These are phyloP conservation scores for Polypedilum pembai DNA, from an alignment of 1,140 invertebrate genomes.

Conservation along the genomic window DNA sequence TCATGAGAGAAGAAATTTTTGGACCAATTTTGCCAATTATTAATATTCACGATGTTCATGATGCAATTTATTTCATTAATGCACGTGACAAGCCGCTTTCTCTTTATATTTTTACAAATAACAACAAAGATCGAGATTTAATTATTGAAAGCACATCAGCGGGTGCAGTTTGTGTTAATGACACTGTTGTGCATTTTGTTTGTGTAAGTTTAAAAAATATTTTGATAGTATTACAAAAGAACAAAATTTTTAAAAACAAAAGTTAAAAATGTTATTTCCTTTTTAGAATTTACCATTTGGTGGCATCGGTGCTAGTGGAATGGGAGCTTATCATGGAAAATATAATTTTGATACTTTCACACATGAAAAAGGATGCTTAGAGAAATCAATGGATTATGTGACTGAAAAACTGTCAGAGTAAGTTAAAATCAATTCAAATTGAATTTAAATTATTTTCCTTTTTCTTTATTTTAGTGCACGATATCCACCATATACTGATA, in stretches of 20 bases:
- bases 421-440: slow-evolving; percentile 30
- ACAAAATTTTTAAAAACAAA: no score
- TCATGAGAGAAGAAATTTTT: slow-evolving; percentile 90
- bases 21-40: slow-evolving; percentile 83
- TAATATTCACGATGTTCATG: slow-evolving; percentile 62
- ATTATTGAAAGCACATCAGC: slow-evolving; percentile 60
- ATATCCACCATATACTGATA: slow-evolving; percentile 79
- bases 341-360: slow-evolving; percentile 80
- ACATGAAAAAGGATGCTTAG: slow-evolving; percentile 72
- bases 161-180: slow-evolving; percentile 69
- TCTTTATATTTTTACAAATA: slow-evolving; percentile 64
- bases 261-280: no score
- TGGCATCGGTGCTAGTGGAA: slow-evolving; percentile 75
- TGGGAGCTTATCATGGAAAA: slow-evolving; percentile 87
- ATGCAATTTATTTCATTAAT: slow-evolving; percentile 78
- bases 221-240: no score
- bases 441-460: slow-evolving; percentile 29
- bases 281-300: slow-evolving; percentile 57
- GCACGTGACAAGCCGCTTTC: slow-evolving; percentile 69
- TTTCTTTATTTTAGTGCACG: slow-evolving; percentile 52
- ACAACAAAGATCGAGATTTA: slow-evolving; percentile 47
- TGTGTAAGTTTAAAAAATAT: slow-evolving; percentile 42
- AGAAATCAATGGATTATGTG: slow-evolving; percentile 57
- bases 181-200: slow-evolving; percentile 63
- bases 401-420: slow-evolving; percentile 52